Base-by-base conservation (phyloP, 2,888 invertebrate genomes). In the Eristalis tenax region DNA sequence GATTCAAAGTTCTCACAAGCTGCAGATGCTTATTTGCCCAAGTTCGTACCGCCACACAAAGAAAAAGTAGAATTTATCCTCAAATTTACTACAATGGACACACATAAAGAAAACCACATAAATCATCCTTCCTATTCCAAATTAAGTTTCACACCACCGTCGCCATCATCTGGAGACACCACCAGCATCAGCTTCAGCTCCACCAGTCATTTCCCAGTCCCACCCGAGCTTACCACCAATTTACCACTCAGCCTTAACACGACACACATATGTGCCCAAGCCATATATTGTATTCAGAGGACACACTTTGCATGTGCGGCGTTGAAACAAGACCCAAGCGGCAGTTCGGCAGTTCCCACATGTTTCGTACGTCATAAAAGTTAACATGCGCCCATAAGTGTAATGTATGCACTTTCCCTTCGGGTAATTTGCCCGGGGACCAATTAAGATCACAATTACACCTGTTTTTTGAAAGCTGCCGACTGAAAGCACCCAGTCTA, bases 401-500 rank as follows among this genome's bases (percentile, higher is more conserved):
- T 59, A 59, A 50, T 61, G 50, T 77, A 59, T 66, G 43, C 43
- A 71, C 59, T 66, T 22, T 66, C 26, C 61, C 40, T 28, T 43
- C 32, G 43, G 66, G 23, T 74, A 66, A 77, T 61, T 77, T 26
- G 50, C 32, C 18, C 68, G 35, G 18, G 43, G 68, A 56, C 74
- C 18, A 86, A 86, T 83, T 79, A 86, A 71, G 74, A 82, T 65
- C 75, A 71, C 70, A 75, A 78, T 82, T 66, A 82, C 61, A 70
- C 65, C 78, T 56, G 74, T 86, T 70, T 32, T 32, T 10, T 32
- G 32, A 32, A 32, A 61, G 65, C 32, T 23, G 61, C 23, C 5
- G 5, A 22, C 76, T 71, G 71, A 71, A 80, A 81, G 73, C 76
- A 71, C 75, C 57, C 64, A 57, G 66, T 32, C 28, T 23, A 66